Conservation (phyloP, 1,140 invertebrate species). For the Leptinotarsa defecta region DNA sequence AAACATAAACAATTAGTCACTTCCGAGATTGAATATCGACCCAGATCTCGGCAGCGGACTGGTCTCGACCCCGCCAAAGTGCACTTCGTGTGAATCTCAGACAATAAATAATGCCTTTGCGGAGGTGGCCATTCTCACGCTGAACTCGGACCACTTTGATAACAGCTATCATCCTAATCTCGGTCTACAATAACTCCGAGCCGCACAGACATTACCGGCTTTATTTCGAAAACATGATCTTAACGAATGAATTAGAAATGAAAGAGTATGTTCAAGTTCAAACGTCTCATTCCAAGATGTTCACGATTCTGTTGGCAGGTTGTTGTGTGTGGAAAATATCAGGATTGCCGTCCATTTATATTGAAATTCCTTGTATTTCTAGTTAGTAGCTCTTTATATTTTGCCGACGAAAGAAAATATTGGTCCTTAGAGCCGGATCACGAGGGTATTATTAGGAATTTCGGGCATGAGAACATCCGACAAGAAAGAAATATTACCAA, state of each 20-base stretch:
- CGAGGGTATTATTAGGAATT: too few relatives aligned
- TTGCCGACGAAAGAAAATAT: too few relatives aligned
- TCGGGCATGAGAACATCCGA: too few relatives aligned
- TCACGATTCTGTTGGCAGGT: neutral
- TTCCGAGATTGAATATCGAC: neutral
- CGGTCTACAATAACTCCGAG: constrained; percentile 9
- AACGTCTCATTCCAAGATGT: neutral
- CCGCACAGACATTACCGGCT: constrained; percentile 14
- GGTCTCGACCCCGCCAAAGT: neutral
- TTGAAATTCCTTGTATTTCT: too few relatives aligned
- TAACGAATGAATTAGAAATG: neutral
- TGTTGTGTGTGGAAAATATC: too few relatives aligned
- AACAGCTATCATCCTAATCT: constrained; percentile 19
- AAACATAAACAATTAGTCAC: neutral
- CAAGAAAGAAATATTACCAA: too few relatives aligned
- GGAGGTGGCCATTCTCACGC: constrained; percentile 16
- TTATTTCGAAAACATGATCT: constrained; percentile 14
- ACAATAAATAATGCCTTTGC: constrained; percentile 13
- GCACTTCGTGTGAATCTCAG: constrained; percentile 13
- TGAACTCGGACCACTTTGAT: constrained; percentile 13
- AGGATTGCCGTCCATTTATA: too few relatives aligned
- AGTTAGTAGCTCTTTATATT: too few relatives aligned
- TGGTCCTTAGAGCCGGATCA: too few relatives aligned
- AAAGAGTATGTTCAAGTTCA: neutral
- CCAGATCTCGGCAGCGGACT: neutral